These are phyloP conservation scores for Limosa lapponica DNA, from an alignment of 2,797 vertebrate genomes.

Conservation along the genomic window DNA sequence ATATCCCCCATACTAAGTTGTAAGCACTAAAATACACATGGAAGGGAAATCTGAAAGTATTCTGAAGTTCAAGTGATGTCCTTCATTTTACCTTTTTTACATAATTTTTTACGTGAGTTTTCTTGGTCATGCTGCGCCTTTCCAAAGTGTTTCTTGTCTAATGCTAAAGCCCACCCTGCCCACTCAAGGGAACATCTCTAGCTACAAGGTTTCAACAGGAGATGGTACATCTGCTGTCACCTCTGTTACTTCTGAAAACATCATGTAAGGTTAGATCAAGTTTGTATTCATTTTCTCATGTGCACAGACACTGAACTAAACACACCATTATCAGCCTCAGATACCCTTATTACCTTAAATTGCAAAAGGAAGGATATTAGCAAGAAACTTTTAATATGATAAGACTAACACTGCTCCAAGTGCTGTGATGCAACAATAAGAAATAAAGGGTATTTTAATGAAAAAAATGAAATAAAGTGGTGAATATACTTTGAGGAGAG, in stretches of 20 bases:
- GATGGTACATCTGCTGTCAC: not conserved
- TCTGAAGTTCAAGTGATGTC: not conserved
- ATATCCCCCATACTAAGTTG: not conserved
- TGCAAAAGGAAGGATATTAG: not conserved
- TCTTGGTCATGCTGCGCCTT: not conserved
- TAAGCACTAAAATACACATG: not conserved
- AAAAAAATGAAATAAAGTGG: not conserved
- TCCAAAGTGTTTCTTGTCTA: not conserved
- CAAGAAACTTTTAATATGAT: not conserved
- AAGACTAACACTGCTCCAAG: not conserved
- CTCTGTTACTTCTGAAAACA: not conserved
- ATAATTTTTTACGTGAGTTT: not conserved
- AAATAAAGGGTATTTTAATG: not conserved
- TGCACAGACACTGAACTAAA: not conserved
- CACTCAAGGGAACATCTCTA: not conserved
- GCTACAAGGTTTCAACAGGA: not conserved
- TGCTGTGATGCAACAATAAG: not conserved
- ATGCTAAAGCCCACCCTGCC: not conserved
- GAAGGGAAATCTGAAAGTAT: not conserved
- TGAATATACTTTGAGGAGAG: not conserved
- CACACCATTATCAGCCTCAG: not conserved
- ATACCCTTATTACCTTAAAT: not conserved
- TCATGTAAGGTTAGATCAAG: accelerated
- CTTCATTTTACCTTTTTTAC: not conserved
- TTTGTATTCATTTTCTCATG: not conserved